phyloP scores from a whole-genome alignment of 2,888 invertebrate genomes.

The Hirtodrosophila histrioides region DNA sequence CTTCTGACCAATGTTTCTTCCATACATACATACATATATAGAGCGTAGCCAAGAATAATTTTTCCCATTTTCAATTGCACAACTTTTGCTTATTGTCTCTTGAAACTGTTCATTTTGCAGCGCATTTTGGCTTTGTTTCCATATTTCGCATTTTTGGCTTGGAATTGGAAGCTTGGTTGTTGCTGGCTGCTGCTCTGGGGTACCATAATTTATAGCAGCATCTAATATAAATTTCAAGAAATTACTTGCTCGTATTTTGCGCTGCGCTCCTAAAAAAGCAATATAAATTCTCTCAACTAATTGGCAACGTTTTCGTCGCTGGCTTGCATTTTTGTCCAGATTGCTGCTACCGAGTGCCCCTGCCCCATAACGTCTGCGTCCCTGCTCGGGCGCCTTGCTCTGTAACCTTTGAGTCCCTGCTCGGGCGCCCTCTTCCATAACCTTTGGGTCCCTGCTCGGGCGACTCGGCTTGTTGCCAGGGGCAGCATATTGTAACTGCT shows the following conservation, averaged over 20 bases:
- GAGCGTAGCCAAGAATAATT: slow-evolving; percentile 24
- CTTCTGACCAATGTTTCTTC: slow-evolving; percentile 19
- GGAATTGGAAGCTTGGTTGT: slow-evolving; percentile 7
- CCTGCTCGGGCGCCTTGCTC: slow-evolving; percentile 2
- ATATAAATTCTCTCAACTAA: slow-evolving; percentile 76
- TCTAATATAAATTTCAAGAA: slow-evolving; percentile 72
- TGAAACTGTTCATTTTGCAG: slow-evolving; percentile 26
- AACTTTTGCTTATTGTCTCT: slow-evolving; percentile 59
- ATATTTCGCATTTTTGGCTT: slow-evolving; percentile 16
- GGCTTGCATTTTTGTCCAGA: slow-evolving; percentile 44
- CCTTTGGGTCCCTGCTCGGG: neutral
- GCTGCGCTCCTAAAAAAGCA: slow-evolving; percentile 54
- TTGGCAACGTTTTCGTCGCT: slow-evolving; percentile 59
- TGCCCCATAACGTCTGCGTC: too few relatives aligned
- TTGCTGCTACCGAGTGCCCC: slow-evolving; percentile 8
- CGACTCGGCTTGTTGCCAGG: slow-evolving; percentile 9
- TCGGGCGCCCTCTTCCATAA: neutral
- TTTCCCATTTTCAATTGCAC: slow-evolving; percentile 57
- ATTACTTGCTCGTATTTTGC: slow-evolving; percentile 55
- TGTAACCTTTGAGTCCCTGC: neutral
- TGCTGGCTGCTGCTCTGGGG: slow-evolving; percentile 16
- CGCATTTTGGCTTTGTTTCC: neutral
- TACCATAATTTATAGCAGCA: slow-evolving; percentile 66
- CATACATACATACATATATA: slow-evolving; percentile 7
- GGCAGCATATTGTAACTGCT: slow-evolving; percentile 29